Conservation (phyloP, 2,888 invertebrate genomes). For the Acanthopleura granulata region DNA sequence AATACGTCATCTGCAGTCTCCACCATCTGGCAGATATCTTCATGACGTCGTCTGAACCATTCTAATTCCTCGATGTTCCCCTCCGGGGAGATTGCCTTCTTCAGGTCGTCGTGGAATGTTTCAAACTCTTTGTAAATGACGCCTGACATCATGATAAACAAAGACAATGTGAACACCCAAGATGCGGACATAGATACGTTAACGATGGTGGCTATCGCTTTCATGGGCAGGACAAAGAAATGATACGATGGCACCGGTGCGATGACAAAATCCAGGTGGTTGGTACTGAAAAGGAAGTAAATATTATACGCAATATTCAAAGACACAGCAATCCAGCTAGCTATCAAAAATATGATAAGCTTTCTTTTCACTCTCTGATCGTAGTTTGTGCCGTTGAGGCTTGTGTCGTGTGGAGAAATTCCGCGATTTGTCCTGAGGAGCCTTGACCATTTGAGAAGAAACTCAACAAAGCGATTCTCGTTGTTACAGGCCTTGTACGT, state of each 20-base stretch:
- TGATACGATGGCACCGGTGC: not conserved
- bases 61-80: not conserved
- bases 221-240: not conserved
- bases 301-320: not conserved
- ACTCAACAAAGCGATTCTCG: not conserved
- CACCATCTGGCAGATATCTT: constrained; percentile 12
- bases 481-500: not conserved
- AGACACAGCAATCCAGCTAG: not conserved
- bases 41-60: not conserved
- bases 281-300: not conserved
- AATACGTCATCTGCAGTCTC: not conserved
- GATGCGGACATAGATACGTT: not conserved
- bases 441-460: not conserved
- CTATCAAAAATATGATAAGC: not conserved
- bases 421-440: not conserved
- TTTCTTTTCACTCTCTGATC: not conserved
- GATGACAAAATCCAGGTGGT: not conserved
- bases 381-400: too few species aligned
- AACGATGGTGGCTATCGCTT: not conserved
- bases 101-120: not conserved
- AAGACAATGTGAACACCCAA: not conserved
- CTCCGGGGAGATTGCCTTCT: not conserved
- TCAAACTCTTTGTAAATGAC: not conserved
- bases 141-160: not conserved
- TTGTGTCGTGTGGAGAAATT: not conserved